These are phyloP conservation scores for Syncerus caffer DNA, from an alignment of 2,797 vertebrate species.

Conservation along the genomic window DNA sequence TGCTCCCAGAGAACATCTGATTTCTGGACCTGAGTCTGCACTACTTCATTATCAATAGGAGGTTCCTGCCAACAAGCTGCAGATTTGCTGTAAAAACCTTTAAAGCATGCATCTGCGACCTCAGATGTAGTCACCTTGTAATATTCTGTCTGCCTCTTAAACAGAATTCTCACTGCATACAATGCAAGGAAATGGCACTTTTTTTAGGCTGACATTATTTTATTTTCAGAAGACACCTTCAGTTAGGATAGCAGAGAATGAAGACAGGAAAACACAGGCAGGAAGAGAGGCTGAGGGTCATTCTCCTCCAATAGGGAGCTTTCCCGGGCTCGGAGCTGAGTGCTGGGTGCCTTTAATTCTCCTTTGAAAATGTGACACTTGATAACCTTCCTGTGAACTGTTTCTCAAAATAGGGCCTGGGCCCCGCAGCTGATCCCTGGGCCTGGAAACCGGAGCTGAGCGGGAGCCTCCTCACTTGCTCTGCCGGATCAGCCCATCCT, in stretches of 20 bases:
- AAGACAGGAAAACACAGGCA: neutral
- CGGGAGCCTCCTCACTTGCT: neutral
- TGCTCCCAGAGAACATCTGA: neutral
- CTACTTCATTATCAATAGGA: accelerated
- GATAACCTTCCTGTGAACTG: constrained; percentile 6
- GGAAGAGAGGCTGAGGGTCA: accelerated
- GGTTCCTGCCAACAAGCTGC: neutral
- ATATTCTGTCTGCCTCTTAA: neutral
- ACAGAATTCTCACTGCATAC: neutral
- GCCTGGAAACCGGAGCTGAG: constrained; percentile 24
- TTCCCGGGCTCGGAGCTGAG: neutral
- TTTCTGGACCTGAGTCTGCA: neutral
- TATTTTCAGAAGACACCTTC: neutral
- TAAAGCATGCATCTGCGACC: too few relatives aligned
- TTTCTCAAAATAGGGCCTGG: constrained; percentile 67
- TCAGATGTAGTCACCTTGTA: neutral
- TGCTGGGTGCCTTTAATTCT: constrained; percentile 21
- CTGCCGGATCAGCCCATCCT: neutral
- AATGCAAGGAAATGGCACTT: neutral
- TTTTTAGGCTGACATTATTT: neutral
- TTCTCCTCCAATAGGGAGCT: accelerated
- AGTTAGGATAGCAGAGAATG: neutral
- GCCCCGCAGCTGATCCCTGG: neutral
- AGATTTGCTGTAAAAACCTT: neutral
- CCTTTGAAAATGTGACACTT: constrained; percentile 58